These are phyloP conservation scores for Ips nitidus DNA, from an alignment of 1,140 invertebrate species.

Conservation along the genomic window DNA sequence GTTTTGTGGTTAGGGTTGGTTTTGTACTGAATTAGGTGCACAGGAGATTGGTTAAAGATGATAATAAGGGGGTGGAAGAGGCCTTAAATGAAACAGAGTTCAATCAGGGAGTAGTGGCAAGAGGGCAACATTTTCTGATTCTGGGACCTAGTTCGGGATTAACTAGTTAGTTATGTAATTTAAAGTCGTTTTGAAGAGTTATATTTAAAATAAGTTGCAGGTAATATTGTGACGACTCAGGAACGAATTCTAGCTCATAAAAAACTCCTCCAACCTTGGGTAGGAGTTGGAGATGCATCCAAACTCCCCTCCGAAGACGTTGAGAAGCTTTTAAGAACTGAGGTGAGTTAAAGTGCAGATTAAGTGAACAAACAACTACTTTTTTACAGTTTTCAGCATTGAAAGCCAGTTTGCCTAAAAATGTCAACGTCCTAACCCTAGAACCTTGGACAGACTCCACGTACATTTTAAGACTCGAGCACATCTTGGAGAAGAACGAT, in stretches of 20 bases:
- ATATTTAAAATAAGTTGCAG: neutral
- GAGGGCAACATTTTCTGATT: slow-evolving; percentile 65
- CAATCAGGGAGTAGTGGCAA: slow-evolving; percentile 67
- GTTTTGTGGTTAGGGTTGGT: neutral
- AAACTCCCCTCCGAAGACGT: neutral
- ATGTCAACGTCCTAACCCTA: slow-evolving; percentile 83
- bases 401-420: slow-evolving; percentile 63
- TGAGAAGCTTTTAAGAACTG: neutral
- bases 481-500: slow-evolving; percentile 78
- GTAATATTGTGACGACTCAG: slow-evolving; percentile 18
- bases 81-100: slow-evolving; percentile 75
- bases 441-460: slow-evolving; percentile 75
- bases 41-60: slow-evolving; percentile 81
- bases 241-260: slow-evolving; percentile 37
- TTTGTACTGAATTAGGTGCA: slow-evolving; percentile 69
- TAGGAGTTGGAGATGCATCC: slow-evolving; percentile 27
- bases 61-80: slow-evolving; percentile 90
- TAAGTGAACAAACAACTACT: neutral
- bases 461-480: slow-evolving; percentile 82
- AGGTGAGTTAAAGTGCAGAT: neutral
- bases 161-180: too few species aligned
- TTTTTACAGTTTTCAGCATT: slow-evolving; percentile 20
- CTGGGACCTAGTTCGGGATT: slow-evolving; percentile 27
- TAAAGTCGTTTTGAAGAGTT: too few species aligned
- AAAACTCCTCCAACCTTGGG: slow-evolving; percentile 40